phyloP scores from a whole-genome alignment of 64 coral and sea anemone species.

The Montipora efflorescens region DNA sequence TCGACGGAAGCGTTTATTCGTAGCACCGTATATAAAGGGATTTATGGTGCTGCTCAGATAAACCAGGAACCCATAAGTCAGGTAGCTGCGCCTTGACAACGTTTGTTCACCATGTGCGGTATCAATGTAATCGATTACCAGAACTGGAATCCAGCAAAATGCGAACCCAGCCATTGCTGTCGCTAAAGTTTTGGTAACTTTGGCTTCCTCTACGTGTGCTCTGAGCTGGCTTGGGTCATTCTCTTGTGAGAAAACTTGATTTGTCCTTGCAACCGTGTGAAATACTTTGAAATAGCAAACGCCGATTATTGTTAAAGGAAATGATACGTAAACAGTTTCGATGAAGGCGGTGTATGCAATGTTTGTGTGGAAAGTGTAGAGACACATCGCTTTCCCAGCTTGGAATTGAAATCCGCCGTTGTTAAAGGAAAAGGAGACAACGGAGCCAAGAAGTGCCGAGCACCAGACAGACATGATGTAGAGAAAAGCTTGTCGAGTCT shows the following conservation, averaged over 20 bases:
- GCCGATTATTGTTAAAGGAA: conserved; percentile 6
- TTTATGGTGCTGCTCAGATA: conserved; percentile 49
- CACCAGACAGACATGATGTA: conserved; percentile 26
- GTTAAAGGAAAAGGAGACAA: conserved; percentile 1
- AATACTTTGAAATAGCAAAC: conserved; percentile 27
- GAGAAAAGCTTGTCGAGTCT: background rate
- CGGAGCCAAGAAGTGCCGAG: conserved; percentile 13
- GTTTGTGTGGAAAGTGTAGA: conserved; percentile 37
- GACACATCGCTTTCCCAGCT: conserved; percentile 1
- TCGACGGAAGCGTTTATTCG: background rate
- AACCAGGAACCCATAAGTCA: conserved; percentile 48
- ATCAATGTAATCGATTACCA: conserved; percentile 66
- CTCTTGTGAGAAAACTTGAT: conserved; percentile 10
- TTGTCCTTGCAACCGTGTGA: background rate
- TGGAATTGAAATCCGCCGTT: conserved; percentile 15
- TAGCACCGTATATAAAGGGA: background rate
- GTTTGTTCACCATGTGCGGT: conserved; percentile 4
- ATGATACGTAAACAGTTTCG: background rate
- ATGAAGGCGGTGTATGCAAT: conserved; percentile 35
- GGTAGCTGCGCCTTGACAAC: conserved; percentile 43
- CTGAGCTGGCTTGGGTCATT: conserved; percentile 17
- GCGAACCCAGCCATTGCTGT: conserved; percentile 52
- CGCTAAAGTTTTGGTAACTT: conserved; percentile 59
- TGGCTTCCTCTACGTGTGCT: conserved; percentile 67
- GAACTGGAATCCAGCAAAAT: conserved; percentile 61